Evolutionary conservation across 2,797 vertebrate species (phyloP), one percentile per base, ranked within the genome.

Genomic region (Emydoidea blandingii): DNA sequence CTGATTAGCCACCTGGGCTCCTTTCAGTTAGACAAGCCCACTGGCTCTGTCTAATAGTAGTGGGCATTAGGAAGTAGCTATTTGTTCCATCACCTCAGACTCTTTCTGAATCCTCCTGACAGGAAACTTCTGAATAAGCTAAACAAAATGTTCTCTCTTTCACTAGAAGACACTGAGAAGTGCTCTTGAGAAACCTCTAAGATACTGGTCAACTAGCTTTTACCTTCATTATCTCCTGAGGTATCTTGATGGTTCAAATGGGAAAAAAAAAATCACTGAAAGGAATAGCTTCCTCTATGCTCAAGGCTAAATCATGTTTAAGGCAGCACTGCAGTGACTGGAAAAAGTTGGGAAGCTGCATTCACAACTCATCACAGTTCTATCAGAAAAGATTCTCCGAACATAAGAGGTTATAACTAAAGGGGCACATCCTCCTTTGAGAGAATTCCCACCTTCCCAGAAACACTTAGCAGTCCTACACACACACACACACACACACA

Each of bases 41-140:
- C 91, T 96, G 95, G 89, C 88, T 34, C 44, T 92, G 86, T 81
- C 91, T 89, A 68, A 86, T 27, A 92, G 44, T 4, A 68, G 80
- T 50, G 74, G 83, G 47, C 91, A 89, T 1, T 90, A 94, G 86
- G 91, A 96, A 96, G 79, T 10, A 54, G 65, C 56, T 84, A 44
- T 94, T 90, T 93, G n/a, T 95, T 96, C 86, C 25, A 89, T 94
- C 93, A 81, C 2, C 81, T 78, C 87, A 92, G 76, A 47, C 79
- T 37, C 72, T 53, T 94, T 78, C 83, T 93, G 88, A 96, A 93
- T 96, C 87, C 93, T 92, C 78, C 31, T 85, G 81, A 95, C 88
- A 96, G 23, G 47, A 81, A 86, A 86, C 52, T 89, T 82, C 59
- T 88, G 65, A 85, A 41, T 49, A 94, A 87, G 68, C 47, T 82